Conservation (phyloP, 2,797 vertebrate species). For the Enteromius treurensis region DNA sequence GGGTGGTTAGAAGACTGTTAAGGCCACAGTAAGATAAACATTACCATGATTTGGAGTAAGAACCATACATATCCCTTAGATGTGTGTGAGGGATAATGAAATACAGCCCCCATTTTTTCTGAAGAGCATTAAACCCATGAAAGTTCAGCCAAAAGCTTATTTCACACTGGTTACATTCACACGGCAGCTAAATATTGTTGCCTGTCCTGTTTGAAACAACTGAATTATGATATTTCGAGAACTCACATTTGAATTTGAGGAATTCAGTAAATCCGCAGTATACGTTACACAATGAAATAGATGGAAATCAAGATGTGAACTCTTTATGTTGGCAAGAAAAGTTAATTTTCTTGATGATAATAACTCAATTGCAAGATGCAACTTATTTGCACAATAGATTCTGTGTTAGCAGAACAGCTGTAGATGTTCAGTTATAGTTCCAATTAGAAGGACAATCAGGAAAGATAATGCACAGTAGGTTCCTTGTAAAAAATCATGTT, state of each 20-base stretch:
- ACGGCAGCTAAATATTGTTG: not conserved
- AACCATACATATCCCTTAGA: not conserved
- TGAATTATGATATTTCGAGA: not conserved
- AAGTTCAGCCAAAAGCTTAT: conserved; percentile 9
- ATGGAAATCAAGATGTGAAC: not conserved
- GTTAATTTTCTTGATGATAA: not conserved
- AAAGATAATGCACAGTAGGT: not conserved
- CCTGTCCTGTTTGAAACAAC: not conserved
- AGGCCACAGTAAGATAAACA: conserved; percentile 35
- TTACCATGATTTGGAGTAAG: conserved; percentile 29
- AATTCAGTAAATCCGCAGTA: not conserved
- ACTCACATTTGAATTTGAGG: not conserved
- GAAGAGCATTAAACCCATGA: conserved; percentile 42
- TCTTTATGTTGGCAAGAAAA: not conserved
- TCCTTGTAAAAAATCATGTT: not conserved
- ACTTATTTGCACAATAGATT: not conserved
- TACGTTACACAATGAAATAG: not conserved
- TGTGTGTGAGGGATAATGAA: conserved; percentile 31
- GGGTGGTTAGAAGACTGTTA: conserved; percentile 46
- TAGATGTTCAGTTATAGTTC: not conserved
- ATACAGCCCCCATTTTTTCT: conserved; percentile 34
- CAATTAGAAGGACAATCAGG: not conserved
- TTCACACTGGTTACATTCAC: conserved; percentile 4
- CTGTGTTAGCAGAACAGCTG: not conserved
- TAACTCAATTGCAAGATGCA: not conserved